These are phyloP conservation scores for Beris chalybata DNA, from an alignment of 2,888 invertebrate species.

Conservation along the genomic window DNA sequence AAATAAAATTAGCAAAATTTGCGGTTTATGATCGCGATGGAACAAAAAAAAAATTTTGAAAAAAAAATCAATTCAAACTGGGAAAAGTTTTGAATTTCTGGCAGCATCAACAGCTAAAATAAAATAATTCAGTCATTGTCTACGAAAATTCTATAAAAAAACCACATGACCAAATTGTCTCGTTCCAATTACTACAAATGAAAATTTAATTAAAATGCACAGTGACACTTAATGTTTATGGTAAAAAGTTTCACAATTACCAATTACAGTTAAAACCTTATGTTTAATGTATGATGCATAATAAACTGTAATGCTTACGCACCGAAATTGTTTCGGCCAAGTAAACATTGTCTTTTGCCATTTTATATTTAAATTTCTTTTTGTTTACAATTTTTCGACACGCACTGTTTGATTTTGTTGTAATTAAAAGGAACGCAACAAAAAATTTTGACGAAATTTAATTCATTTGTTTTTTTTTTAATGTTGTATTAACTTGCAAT, in stretches of 20 bases:
- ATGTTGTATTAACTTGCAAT: too few species aligned
- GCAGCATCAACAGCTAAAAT: too few species aligned
- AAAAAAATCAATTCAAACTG: too few species aligned
- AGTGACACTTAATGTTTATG: slow-evolving; percentile 29
- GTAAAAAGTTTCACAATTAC: slow-evolving; percentile 25
- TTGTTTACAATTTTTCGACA: slow-evolving; percentile 24
- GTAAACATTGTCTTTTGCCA: slow-evolving; percentile 25
- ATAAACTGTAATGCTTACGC: background rate
- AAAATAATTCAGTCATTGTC: too few species aligned
- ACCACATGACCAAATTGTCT: slow-evolving; percentile 26
- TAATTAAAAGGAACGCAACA: slow-evolving; percentile 20
- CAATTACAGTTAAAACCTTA: slow-evolving; percentile 18
- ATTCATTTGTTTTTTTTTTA: background rate
- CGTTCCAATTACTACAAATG: slow-evolving; percentile 31
- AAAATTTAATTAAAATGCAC: slow-evolving; percentile 28
- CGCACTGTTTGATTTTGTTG: slow-evolving; percentile 25
- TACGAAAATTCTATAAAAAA: background rate
- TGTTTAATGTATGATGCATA: background rate
- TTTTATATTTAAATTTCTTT: slow-evolving; percentile 23
- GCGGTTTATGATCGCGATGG: too few species aligned
- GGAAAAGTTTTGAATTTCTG: too few species aligned
- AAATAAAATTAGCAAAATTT: too few species aligned
- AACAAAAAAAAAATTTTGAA: too few species aligned
- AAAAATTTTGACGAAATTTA: slow-evolving; percentile 21
- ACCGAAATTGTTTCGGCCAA: slow-evolving; percentile 11